Base-by-base conservation (phyloP, 1,140 invertebrate genomes). In the Drosophila sp. region DNA sequence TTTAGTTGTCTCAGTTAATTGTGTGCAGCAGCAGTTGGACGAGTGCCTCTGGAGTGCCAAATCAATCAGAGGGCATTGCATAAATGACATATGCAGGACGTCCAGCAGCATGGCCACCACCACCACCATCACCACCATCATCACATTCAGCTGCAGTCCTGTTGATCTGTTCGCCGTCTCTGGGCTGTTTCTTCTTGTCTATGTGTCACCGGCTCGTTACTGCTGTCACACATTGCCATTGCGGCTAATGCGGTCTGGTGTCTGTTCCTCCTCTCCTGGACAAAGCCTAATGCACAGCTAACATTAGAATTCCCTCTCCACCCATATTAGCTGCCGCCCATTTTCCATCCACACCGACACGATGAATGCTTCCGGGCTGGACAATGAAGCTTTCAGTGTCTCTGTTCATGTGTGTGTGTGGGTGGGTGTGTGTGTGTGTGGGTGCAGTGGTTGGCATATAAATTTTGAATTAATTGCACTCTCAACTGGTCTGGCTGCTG, bases 381-480 rank as follows among this genome's bases (percentile, higher is more conserved):
- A 63, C 40, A 62, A 66, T 73, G 65, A 79, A 57, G 72, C 62
- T 79, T 57, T 75, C 68, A 72, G 74, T 72, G 72, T 54, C 61
- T 47, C 44, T 25, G 17, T 25, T 47, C 17, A 47, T 47, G 23
- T 35, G 4, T 6, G 17, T n/a, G 41, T 47, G 17, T 47, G 17
- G 1, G 0, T 6, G 41, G n/a, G 17, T 47, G 44, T 8, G 17
- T 25, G 41, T 47, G 17, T 47, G 23, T 47, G 23, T 50, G 17
- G 4, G n/a, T 50, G 44, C 25, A 50, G 23, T 79, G 60, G 58
- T 76, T 76, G 84, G 35, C 80, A 41, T 74, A 83, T 87, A 89
- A 83, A 89, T 87, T 89, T 87, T 56, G 70, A 80, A 89, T 87
- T 87, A 89, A 89, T 87, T 87, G 83, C 65, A 62, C 60, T 72